phyloP scores from a whole-genome alignment of 2,797 vertebrate genomes.

The Emys orbicularis region DNA sequence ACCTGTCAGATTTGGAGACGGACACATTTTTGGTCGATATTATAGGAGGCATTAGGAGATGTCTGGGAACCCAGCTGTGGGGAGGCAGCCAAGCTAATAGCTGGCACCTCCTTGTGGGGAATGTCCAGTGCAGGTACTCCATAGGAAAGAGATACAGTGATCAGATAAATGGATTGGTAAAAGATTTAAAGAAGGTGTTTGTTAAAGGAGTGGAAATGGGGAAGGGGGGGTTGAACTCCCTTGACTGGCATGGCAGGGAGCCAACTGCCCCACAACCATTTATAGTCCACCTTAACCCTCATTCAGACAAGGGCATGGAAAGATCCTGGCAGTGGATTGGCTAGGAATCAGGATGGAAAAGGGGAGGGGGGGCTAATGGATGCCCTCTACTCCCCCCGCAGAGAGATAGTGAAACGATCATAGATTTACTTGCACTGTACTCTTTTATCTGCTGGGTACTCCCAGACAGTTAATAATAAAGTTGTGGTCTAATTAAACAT shows the following conservation, averaged over 20 bases:
- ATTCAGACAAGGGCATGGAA: not conserved
- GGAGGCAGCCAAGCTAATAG: not conserved
- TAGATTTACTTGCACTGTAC: not conserved
- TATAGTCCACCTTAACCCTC: not conserved
- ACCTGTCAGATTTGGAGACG: not conserved
- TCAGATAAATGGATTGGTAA: not conserved
- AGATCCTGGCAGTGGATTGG: not conserved
- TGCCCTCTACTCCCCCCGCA: too few relatives aligned
- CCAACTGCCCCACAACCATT: not conserved
- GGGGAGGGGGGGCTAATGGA: not conserved
- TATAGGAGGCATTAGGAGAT: not conserved
- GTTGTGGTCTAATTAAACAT: not conserved
- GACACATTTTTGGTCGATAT: not conserved
- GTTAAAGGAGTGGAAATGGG: not conserved
- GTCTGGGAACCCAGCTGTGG: not conserved
- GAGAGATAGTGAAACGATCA: not conserved
- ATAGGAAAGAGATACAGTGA: not conserved
- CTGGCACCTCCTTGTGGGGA: not conserved
- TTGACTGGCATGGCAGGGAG: not conserved
- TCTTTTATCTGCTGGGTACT: not conserved
- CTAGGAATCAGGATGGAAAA: not conserved
- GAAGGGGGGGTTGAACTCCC: too few relatives aligned
- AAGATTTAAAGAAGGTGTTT: not conserved
- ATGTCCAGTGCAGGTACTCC: not conserved
- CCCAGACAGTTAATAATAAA: not conserved